Evolutionary conservation across 37 sponge, comb jelly and placozoan genomes (phyloP).

Genomic region (Crambe crambe): DNA sequence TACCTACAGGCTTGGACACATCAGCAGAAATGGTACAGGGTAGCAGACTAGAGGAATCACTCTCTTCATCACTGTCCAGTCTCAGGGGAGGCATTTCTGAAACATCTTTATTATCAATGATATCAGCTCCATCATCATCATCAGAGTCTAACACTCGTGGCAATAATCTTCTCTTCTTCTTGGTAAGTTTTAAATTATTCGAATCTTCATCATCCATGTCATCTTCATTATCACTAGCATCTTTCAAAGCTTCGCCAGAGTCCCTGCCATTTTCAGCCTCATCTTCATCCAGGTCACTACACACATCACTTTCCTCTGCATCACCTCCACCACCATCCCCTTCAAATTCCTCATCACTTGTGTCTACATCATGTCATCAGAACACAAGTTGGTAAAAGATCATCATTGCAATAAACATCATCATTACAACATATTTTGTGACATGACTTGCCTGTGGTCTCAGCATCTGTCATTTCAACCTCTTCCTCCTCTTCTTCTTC

Average conservation of each 20-base stretch:
- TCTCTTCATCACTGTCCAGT: background rate
- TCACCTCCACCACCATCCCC: constrained; percentile 9
- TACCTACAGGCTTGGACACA: no score
- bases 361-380: constrained; percentile 23
- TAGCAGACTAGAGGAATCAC: no score
- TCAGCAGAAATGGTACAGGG: no score
- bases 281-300: constrained; percentile 51
- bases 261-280: background rate
- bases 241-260: constrained; percentile 3
- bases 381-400: background rate
- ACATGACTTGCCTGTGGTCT: background rate
- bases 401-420: background rate
- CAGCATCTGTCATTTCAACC: constrained; percentile 40
- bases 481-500: constrained; percentile 49
- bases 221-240: constrained; percentile 17
- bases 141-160: constrained; percentile 42
- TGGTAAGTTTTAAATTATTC: background rate
- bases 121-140: constrained; percentile 35
- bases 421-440: background rate
- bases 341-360: constrained; percentile 38
- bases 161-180: background rate
- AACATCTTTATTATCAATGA: background rate
- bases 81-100: background rate
- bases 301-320: constrained; percentile 20
- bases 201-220: constrained; percentile 10